phyloP scores from a whole-genome alignment of 2,113 vertebrate species.

The Platysteira castanea region DNA sequence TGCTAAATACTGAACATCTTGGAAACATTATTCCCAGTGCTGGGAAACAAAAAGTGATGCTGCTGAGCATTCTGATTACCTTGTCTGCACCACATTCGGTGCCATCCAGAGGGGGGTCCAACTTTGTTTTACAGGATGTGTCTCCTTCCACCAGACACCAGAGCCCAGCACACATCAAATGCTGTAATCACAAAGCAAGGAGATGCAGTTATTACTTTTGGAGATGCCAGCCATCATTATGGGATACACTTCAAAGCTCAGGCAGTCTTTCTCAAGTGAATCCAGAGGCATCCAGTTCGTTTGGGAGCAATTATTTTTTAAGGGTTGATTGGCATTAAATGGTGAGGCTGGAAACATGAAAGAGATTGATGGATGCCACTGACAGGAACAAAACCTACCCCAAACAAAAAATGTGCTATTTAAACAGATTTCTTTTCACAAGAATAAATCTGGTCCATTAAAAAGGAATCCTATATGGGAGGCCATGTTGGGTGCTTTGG shows the following conservation, averaged over 20 bases:
- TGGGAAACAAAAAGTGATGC: background rate
- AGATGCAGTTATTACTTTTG: background rate
- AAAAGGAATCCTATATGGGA: background rate
- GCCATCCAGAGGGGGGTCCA: constrained; percentile 96
- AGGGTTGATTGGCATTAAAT: background rate
- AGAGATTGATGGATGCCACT: background rate
- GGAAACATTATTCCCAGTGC: background rate
- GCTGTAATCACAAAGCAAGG: constrained; percentile 75
- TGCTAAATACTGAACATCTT: background rate
- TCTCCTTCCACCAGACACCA: constrained; percentile 97
- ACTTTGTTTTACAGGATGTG: constrained; percentile 91
- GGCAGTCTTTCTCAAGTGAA: background rate
- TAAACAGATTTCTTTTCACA: background rate
- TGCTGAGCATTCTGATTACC: constrained; percentile 69
- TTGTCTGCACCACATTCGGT: constrained; percentile 97
- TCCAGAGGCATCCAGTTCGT: background rate
- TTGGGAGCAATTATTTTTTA: background rate
- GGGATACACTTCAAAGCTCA: background rate
- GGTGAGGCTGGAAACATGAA: background rate
- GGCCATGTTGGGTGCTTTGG: background rate
- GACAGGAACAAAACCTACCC: background rate
- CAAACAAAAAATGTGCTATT: background rate
- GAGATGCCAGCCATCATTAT: background rate
- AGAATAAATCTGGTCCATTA: background rate
- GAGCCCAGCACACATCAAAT: constrained; percentile 92